Conservation (phyloP, 2,888 invertebrate species). For the Drosophila meridiana region DNA sequence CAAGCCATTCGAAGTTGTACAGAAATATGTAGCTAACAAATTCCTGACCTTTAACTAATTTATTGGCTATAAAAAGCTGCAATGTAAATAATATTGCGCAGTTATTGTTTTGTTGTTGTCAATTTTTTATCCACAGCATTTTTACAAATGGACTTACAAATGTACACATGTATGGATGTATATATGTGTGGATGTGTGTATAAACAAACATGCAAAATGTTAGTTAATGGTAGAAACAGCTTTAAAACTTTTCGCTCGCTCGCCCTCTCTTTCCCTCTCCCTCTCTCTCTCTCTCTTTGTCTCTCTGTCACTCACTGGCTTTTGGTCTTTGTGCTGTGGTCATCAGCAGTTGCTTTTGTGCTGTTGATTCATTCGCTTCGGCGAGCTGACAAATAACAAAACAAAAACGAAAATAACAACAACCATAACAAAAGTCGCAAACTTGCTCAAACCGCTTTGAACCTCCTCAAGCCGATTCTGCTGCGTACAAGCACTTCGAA, state of each 20-base stretch:
- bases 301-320: neutral
- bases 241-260: conserved; percentile 4
- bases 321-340: conserved; percentile 27
- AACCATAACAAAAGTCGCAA: conserved; percentile 28
- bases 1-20: neutral
- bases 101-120: neutral
- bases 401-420: conserved; percentile 26
- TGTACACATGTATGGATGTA: neutral
- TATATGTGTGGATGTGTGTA: neutral
- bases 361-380: conserved; percentile 46
- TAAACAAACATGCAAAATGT: conserved; percentile 12
- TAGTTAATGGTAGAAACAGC: conserved; percentile 23
- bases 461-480: conserved; percentile 45
- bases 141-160: neutral
- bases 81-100: conserved; percentile 11
- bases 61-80: neutral
- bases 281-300: neutral
- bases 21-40: neutral
- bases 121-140: neutral
- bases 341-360: conserved; percentile 35
- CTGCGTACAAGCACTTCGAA: conserved; percentile 35
- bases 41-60: conserved; percentile 5
- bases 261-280: neutral
- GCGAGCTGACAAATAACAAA: conserved; percentile 34
- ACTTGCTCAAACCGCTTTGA: conserved; percentile 55